A percentile compares a stretch with the other conserved stretches of the same genome.
phyloP scores from a whole-genome alignment of 2,888 invertebrate species.

The Deilephila porcellus region DNA sequence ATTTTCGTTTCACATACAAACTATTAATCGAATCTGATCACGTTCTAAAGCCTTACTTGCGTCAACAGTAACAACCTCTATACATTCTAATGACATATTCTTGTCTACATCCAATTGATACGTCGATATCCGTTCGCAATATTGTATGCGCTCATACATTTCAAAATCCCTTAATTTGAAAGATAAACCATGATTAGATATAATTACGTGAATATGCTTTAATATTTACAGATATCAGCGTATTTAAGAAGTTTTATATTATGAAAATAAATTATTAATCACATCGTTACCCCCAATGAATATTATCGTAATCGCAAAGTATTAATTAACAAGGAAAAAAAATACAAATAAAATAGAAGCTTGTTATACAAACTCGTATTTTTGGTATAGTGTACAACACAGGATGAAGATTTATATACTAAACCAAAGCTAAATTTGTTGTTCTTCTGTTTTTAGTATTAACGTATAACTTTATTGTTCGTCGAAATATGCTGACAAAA shows the following conservation, averaged over 20 bases:
- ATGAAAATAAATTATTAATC: neutral
- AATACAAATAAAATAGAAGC: too few species aligned
- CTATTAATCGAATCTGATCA: conserved; percentile 48
- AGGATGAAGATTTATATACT: too few species aligned
- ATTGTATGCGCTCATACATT: conserved; percentile 19
- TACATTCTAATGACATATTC: conserved; percentile 39
- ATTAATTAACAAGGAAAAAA: too few species aligned
- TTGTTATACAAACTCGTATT: too few species aligned
- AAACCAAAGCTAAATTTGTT: too few species aligned
- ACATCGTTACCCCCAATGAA: too few species aligned
- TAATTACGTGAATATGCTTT: conserved; percentile 11
- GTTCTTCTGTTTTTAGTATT: too few species aligned
- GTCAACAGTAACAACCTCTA: conserved; percentile 49
- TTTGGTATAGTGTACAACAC: too few species aligned
- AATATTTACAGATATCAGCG: neutral
- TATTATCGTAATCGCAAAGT: too few species aligned
- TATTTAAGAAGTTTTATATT: neutral
- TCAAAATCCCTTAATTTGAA: conserved; percentile 4
- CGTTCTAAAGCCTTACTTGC: conserved; percentile 50
- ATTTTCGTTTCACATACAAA: conserved; percentile 33
- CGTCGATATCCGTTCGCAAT: conserved; percentile 23
- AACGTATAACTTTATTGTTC: too few species aligned
- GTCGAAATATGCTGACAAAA: too few species aligned
- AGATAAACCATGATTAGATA: conserved; percentile 27
- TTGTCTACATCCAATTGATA: conserved; percentile 35